Conservation (phyloP, 2,113 vertebrate species). For the Pimephales promelas region DNA sequence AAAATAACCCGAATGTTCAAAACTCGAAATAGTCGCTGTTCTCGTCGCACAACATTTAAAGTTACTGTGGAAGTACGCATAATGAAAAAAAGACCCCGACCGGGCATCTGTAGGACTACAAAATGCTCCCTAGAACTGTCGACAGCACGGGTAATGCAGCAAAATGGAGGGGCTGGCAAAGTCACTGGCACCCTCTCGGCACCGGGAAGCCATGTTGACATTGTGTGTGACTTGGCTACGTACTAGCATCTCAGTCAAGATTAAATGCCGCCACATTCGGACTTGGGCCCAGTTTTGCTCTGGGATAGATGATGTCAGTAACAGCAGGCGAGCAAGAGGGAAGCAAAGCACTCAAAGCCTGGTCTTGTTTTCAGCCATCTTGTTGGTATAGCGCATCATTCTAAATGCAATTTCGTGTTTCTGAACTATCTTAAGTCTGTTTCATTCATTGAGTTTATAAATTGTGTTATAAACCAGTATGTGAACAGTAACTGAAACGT, state of each 20-base stretch:
- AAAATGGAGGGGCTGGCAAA: slow-evolving; percentile 43
- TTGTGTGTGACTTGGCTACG: slow-evolving; percentile 42
- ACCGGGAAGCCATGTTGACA: slow-evolving; percentile 55
- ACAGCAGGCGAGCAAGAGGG: slow-evolving; percentile 1
- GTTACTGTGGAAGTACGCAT: neutral
- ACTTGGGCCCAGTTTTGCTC: slow-evolving; percentile 37
- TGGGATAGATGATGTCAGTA: slow-evolving; percentile 21
- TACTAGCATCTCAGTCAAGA: slow-evolving; percentile 1
- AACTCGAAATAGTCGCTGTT: neutral
- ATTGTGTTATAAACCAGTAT: no score
- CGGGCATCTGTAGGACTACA: neutral
- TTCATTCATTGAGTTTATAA: no score
- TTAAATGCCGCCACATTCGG: slow-evolving; percentile 16
- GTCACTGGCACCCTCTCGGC: slow-evolving; percentile 41
- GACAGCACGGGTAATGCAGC: slow-evolving; percentile 34
- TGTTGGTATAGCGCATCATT: neutral
- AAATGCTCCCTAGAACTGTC: slow-evolving; percentile 27
- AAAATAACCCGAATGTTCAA: neutral
- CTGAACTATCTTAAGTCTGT: neutral
- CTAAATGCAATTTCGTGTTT: neutral
- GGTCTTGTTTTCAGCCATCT: slow-evolving; percentile 16
- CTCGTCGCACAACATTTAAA: neutral
- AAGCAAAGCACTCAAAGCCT: neutral
- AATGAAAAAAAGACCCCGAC: neutral
- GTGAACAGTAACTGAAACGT: no score